Base-by-base conservation (phyloP, 2,113 vertebrate species). In the Microcebus griseorufus region DNA sequence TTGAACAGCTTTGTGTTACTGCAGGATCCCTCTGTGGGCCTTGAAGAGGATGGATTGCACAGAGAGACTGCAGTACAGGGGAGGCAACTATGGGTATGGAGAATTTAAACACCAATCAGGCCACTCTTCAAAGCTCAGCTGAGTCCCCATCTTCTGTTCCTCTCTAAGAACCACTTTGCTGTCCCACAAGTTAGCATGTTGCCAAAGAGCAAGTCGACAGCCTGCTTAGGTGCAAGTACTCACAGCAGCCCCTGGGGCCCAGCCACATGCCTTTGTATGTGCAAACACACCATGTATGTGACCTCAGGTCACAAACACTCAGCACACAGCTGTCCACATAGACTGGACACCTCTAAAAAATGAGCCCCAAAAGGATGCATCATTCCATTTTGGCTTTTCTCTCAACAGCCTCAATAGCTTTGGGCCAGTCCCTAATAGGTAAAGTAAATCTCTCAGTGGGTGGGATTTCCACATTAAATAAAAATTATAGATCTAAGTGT, bases 401-500 rank as follows among this genome's bases (percentile, higher is more conserved):
- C 45, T 95, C 86, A 53, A 95, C 45, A 93, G 32, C 39, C 64
- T 93, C 53, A 58, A 96, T 62, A 90, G 79, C 86, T 97, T 90
- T 58, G 81, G 72, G 29, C 14, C 51, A 94, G 72, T 83, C n/a
- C 85, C 7, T 64, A 80, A 48, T 13, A 79, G 25, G 39, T 23
- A 65, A 86, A 89, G 96, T 29, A 70, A 62, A n/a, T 90, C 94
- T 94, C 53, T 96, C 81, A 42, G 73, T 39, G 85, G 87, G 94
- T 81, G 82, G 55, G 88, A 94, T 60, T 55, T 86, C 45, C 93
- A 90, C 53, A 90, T 96, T 95, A 97, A 96, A 80, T 70, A 45
- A 12, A 84, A 73, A 97, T 75, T 90, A 94, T 51, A 27, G 9
- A 90, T 88, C 1, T 32, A 90, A 96, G 83, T 78, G 39, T 76